Evolutionary conservation across 2,888 invertebrate species (phyloP).

Genomic region (Amphipyra tragopoginis): DNA sequence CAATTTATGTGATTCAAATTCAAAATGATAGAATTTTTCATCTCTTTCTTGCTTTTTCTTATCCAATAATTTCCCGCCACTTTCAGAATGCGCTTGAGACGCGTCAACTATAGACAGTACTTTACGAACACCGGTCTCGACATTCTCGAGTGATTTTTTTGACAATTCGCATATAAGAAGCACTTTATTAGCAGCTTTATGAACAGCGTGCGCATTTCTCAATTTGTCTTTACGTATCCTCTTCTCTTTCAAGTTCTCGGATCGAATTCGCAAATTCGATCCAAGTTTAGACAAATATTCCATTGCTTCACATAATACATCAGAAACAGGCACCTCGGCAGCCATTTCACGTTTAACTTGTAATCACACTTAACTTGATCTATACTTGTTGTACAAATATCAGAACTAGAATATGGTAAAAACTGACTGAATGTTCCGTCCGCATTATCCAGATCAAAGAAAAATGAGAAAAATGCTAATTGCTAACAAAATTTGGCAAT

Average conservation of each 20-base stretch:
- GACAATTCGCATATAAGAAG: conserved; percentile 85
- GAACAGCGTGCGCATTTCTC: conserved; percentile 79
- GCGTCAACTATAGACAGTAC: conserved; percentile 70
- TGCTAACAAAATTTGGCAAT: conserved; percentile 40
- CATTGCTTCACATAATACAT: conserved; percentile 82
- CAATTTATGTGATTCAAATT: conserved; percentile 71
- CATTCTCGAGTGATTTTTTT: conserved; percentile 84
- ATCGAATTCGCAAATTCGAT: conserved; percentile 78
- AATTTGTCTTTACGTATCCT: conserved; percentile 78
- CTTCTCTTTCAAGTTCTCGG: conserved; percentile 79
- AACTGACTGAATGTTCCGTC: not conserved
- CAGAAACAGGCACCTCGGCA: conserved; percentile 78
- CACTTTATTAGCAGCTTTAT: conserved; percentile 82
- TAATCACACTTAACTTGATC: conserved; percentile 7
- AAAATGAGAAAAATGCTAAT: conserved; percentile 30
- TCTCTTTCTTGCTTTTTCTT: conserved; percentile 26
- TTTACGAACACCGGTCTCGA: conserved; percentile 79
- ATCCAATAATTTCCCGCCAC: conserved; percentile 64
- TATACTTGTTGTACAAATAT: conserved; percentile 12
- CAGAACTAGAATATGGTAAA: conserved; percentile 6
- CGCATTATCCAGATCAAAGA: not conserved
- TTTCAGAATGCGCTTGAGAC: conserved; percentile 61
- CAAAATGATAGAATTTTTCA: conserved; percentile 68
- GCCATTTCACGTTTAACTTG: conserved; percentile 72
- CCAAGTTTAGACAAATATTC: conserved; percentile 86